These are phyloP conservation scores for Magallana angulata DNA, from an alignment of 1,140 invertebrate genomes.

Conservation along the genomic window DNA sequence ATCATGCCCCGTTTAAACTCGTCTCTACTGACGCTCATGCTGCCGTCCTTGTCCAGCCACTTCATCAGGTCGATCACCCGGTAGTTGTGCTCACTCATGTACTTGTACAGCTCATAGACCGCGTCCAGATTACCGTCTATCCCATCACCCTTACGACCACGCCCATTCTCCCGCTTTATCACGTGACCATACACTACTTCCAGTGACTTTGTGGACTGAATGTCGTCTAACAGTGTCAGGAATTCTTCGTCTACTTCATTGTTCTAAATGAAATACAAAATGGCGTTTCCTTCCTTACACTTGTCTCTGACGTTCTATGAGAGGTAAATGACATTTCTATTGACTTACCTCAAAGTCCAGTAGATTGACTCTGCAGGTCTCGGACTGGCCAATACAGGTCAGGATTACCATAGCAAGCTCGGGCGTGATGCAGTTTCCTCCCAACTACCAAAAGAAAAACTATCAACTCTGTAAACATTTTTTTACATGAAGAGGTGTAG, in stretches of 20 bases:
- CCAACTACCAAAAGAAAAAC: slow-evolving; percentile 55
- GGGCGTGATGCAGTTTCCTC: slow-evolving; percentile 61
- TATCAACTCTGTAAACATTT: background rate
- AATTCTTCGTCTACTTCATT: slow-evolving; percentile 57
- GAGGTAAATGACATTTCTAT: background rate
- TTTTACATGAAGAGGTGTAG: too few relatives aligned
- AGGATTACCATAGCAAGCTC: slow-evolving; percentile 59
- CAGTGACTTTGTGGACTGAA: slow-evolving; percentile 41
- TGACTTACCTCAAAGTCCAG: slow-evolving; percentile 60
- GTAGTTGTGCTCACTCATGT: slow-evolving; percentile 67
- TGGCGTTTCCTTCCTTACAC: too few relatives aligned
- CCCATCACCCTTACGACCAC: slow-evolving; percentile 45
- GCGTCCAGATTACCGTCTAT: slow-evolving; percentile 67
- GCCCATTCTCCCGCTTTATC: slow-evolving; percentile 40
- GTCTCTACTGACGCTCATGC: slow-evolving; percentile 65
- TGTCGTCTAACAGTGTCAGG: slow-evolving; percentile 41
- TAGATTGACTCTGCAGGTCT: slow-evolving; percentile 47
- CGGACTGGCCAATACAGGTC: slow-evolving; percentile 50
- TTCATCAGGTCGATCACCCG: slow-evolving; percentile 76
- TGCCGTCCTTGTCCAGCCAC: slow-evolving; percentile 72
- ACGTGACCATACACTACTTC: slow-evolving; percentile 42
- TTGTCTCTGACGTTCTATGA: background rate
- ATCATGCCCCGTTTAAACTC: slow-evolving; percentile 71
- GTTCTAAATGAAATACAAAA: slow-evolving; percentile 44
- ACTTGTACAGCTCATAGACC: slow-evolving; percentile 64